Percentiles rank a stretch among this genome's conserved stretches.
phyloP scores from a whole-genome alignment of 2,113 vertebrate genomes.

The Murina feae region DNA sequence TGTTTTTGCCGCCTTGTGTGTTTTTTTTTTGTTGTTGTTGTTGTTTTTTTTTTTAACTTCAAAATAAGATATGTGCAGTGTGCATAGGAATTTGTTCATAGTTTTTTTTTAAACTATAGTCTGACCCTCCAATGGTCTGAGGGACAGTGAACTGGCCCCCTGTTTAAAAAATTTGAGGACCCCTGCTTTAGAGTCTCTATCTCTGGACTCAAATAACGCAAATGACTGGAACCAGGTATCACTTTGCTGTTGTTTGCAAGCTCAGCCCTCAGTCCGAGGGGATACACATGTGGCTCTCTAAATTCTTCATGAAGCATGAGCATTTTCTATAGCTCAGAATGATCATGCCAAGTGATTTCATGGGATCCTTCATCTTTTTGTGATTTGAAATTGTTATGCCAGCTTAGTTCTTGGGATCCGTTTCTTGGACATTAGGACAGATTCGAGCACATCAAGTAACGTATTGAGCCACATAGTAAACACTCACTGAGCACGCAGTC shows the following conservation, averaged over 20 bases:
- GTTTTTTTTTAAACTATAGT: too few species aligned
- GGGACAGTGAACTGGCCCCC: too few species aligned
- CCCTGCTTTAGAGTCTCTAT: too few species aligned
- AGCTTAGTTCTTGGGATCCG: not conserved
- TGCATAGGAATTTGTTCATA: too few species aligned
- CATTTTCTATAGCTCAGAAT: not conserved
- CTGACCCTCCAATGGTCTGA: too few species aligned
- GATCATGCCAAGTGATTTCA: not conserved
- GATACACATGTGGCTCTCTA: not conserved
- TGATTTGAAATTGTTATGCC: not conserved
- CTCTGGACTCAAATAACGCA: not conserved
- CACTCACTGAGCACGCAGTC: not conserved
- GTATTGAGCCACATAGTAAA: not conserved
- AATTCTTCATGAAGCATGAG: not conserved
- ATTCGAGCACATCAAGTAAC: conserved; percentile 26
- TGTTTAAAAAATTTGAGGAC: too few species aligned
- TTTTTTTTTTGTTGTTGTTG: too few species aligned
- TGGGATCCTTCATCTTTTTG: not conserved
- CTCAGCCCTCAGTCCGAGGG: not conserved
- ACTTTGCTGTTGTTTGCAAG: not conserved
- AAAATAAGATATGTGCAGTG: too few species aligned
- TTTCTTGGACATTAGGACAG: not conserved
- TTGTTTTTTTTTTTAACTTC: too few species aligned
- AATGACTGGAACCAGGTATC: not conserved
- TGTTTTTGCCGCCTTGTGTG: too few species aligned